Evolutionary conservation across 2,888 invertebrate species (phyloP), one percentile per base, ranked within the genome.

Genomic region (Isoperla grammatica): DNA sequence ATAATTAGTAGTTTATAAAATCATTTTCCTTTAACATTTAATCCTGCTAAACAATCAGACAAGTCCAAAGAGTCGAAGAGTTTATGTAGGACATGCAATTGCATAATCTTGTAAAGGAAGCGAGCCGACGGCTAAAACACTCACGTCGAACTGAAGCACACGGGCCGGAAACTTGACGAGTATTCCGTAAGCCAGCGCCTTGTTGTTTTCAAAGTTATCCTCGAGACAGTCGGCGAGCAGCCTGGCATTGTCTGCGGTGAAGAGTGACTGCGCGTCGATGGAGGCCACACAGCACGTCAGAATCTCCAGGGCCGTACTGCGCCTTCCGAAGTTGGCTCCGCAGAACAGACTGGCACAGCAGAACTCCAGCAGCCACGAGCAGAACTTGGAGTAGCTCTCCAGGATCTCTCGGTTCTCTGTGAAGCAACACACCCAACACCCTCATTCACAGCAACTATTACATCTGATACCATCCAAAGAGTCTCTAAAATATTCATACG

Each of bases 131-230:
- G n/a, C n/a, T n/a, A n/a, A n/a, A n/a, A n/a, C n/a, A n/a, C n/a
- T n/a, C n/a, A 65, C 61, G 75, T 72, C 64, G 70, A 69, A 29
- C 29, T 29, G 29, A 42, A 77, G 67, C 50, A 68, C 62, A 8
- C 65, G 60, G 0, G 71, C 63, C 0, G 76, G 73, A 46, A 75
- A 68, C 22, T 71, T 67, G 12, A 73, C 72, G 9, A 89, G 72
- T 55, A 90, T 75, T 2, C 78, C 74, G 9, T 84, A 75, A 0
- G 86, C 84, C 57, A 85, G 71, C 1, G 76, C 77, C 71, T 92
- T 90, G 71, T 90, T 92, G 8, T 76, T 76, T 71, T 92, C 92
- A 67, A 89, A 93, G 9, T 86, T 83, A 70, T 93, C 92, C 22
- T 79, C 76, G n/a, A 90, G 70, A 57, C 79, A 79, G 1, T 75